Base-by-base conservation (phyloP, 2,888 invertebrate genomes). In the Apotomis capreana region DNA sequence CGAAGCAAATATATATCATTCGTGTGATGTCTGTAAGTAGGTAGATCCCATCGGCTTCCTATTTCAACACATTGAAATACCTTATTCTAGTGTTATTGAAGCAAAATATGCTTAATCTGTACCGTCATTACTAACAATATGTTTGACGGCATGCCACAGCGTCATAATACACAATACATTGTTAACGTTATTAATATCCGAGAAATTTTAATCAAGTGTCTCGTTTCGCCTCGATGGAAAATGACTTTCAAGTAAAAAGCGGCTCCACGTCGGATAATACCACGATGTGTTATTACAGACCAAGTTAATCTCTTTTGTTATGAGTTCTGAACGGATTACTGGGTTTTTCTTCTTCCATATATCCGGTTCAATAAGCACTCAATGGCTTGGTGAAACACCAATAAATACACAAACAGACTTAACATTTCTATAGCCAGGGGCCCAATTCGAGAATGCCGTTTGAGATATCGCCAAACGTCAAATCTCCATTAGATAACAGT, bases 241-340 rank as follows among this genome's bases (percentile, higher is more conserved):
- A 82, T 82, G 78, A 80, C 77, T 78, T 80, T 77, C 75, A 73
- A 80, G 81, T 81, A 84, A 84, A 87, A 88, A 82, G 76, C 77
- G 82, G 78, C 83, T 79, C 78, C 79, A 75, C 74, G 72, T 57
- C 75, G 80, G 78, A 83, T 85, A 82, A 85, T 82, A 77, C 81
- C 79, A 81, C 84, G 83, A 83, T 85, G 83, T 88, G 84, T 87
- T 88, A 87, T 87, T 88, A 86, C 82, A 82, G 84, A 78, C 80
- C 76, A 78, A 83, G 84, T 83, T 88, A 86, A 89, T 87, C 88
- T 84, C 86, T 81, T 87, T 89, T 89, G 88, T 90, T 87, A 84
- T 83, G 84, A 86, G 85, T 84, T 84, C 81, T 83, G 79, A 84
- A 83, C 82, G 83, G 87, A 86, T 88, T 86, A 85, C 81, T 77